Evolutionary conservation across 2,888 invertebrate species (phyloP).

Genomic region (Hirtodrosophila alboralis): DNA sequence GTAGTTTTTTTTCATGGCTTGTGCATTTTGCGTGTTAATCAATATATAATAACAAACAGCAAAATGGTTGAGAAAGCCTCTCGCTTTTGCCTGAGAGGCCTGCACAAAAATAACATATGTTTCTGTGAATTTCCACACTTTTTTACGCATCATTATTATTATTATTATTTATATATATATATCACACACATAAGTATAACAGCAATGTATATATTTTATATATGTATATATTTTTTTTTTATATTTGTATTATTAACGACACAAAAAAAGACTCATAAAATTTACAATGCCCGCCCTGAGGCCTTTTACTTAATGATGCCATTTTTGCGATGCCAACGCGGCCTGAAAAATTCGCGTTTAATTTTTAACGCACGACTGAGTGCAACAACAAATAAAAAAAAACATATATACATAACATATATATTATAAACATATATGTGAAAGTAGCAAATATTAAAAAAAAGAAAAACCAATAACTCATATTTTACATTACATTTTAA

Average conservation of each 20-base stretch:
- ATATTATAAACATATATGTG: conserved; percentile 6
- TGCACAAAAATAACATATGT: conserved; percentile 50
- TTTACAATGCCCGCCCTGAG: conserved; percentile 72
- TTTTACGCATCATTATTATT: conserved; percentile 62
- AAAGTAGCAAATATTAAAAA: conserved; percentile 23
- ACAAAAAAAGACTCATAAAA: conserved; percentile 78
- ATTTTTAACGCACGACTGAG: conserved; percentile 76
- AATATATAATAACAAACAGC: conserved; percentile 53
- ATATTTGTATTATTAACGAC: conserved; percentile 79
- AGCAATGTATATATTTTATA: conserved; percentile 27
- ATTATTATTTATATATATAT: conserved; percentile 61
- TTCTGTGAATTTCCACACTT: conserved; percentile 49
- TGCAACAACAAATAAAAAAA: conserved; percentile 61
- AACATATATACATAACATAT: conserved; percentile 1
- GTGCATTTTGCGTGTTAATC: conserved; percentile 76
- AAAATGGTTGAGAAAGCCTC: conserved; percentile 22
- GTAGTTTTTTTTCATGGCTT: conserved; percentile 55
- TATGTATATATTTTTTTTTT: conserved; percentile 52
- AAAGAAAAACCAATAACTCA: conserved; percentile 31
- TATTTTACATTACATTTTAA: conserved; percentile 33
- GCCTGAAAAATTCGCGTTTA: conserved; percentile 75
- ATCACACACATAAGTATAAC: conserved; percentile 11
- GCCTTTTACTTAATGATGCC: conserved; percentile 79
- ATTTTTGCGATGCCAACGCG: conserved; percentile 72
- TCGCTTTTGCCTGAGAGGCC: conserved; percentile 27